A percentile compares a stretch with the other conserved stretches of the same genome.
phyloP scores from a whole-genome alignment of 2,888 invertebrate genomes.

The Chirona hameri region DNA sequence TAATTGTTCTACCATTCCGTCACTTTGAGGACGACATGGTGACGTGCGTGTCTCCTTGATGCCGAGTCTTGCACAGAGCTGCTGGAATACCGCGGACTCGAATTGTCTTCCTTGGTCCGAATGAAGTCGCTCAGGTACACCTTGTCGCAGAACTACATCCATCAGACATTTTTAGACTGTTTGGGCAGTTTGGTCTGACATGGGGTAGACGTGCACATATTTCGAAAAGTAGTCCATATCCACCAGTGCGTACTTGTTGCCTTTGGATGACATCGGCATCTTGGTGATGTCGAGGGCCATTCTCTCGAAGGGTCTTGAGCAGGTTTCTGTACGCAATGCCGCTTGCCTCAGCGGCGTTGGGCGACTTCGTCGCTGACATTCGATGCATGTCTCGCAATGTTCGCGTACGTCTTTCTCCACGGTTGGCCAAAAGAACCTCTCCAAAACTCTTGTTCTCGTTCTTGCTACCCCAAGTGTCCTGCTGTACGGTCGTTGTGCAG shows the following conservation, averaged over 20 bases:
- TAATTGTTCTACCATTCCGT: neutral
- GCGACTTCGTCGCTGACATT: neutral
- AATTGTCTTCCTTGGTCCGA: neutral
- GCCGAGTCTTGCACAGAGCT: neutral
- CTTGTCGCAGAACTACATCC: neutral
- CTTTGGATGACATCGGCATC: neutral
- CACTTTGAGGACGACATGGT: neutral
- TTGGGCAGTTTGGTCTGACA: neutral
- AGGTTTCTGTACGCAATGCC: neutral
- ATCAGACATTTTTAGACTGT: neutral
- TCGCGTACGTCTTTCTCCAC: neutral
- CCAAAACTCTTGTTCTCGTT: neutral
- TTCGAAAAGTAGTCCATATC: neutral
- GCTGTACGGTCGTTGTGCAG: neutral
- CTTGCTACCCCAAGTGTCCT: neutral
- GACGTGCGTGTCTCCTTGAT: neutral
- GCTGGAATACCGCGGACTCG: neutral
- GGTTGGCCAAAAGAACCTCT: neutral
- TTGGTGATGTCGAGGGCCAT: neutral
- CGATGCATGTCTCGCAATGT: neutral
- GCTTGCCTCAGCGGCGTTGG: neutral
- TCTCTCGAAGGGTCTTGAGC: neutral
- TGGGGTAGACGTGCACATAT: neutral
- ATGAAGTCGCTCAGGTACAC: neutral
- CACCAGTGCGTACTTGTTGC: neutral